Evolutionary conservation across 2,797 vertebrate species (phyloP).

Genomic region (Gouania willdenowi): DNA sequence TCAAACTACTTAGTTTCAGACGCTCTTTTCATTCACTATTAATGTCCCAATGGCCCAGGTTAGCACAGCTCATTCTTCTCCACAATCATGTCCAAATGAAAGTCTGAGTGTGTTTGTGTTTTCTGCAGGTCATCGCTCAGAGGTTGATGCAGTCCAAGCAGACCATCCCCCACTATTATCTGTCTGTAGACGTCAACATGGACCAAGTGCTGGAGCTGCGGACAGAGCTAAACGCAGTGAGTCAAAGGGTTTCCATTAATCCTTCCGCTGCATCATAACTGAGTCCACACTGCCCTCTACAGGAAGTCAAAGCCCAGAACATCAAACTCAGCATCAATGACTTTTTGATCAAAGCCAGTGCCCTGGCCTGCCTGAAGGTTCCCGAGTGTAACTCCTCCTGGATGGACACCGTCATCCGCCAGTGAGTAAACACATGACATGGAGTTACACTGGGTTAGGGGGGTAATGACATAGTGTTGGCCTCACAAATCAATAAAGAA

Average conservation of each 20-base stretch:
- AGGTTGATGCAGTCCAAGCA: slow-evolving; percentile 96
- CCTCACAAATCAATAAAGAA: too few species aligned
- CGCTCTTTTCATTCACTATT: slow-evolving; percentile 7
- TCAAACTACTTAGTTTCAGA: slow-evolving; percentile 26
- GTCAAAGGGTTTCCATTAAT: slow-evolving; percentile 8
- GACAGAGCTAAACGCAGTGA: slow-evolving; percentile 91
- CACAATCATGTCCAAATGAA: slow-evolving; percentile 24
- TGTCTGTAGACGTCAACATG: slow-evolving; percentile 95
- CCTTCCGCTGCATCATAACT: neutral
- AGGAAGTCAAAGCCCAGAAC: slow-evolving; percentile 87
- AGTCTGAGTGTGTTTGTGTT: slow-evolving; percentile 17
- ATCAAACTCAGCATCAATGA: slow-evolving; percentile 96
- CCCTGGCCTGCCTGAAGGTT: slow-evolving; percentile 93
- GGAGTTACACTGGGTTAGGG: too few species aligned
- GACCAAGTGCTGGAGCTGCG: slow-evolving; percentile 88
- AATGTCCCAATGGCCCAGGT: neutral
- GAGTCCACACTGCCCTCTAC: slow-evolving; percentile 8
- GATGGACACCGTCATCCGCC: slow-evolving; percentile 95
- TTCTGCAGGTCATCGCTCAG: slow-evolving; percentile 91
- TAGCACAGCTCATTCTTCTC: slow-evolving; percentile 1
- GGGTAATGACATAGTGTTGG: too few species aligned
- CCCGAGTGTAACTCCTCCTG: slow-evolving; percentile 98
- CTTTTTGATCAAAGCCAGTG: slow-evolving; percentile 96
- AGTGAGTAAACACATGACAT: slow-evolving; percentile 80
- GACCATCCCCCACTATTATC: slow-evolving; percentile 98